Evolutionary conservation across 2,113 vertebrate genomes (phyloP), one percentile per base, ranked within the genome.

Genomic region (Irena cyanogastra): DNA sequence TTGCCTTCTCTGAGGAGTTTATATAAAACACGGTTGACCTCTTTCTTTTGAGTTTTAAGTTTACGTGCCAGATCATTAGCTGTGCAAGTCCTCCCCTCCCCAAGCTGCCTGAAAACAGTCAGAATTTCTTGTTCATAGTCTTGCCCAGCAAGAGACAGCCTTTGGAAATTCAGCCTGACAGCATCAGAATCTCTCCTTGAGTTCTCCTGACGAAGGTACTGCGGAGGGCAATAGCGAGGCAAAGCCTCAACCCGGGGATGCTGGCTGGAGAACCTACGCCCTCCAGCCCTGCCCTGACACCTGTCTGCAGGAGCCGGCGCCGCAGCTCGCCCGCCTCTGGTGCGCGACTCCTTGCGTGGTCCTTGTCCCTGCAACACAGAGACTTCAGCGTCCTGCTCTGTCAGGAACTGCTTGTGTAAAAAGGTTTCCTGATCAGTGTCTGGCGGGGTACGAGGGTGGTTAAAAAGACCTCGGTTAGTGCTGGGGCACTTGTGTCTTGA

Each of bases 1-100:
- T 94, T 97, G 4, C 98, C 97, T 16, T 72, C 95, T 4, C 6
- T 69, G 13, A 93, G 91, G 30, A 99, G 98, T 16, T 95, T 91
- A 69, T 99, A 99, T 4, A 99, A 89, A 13, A 95, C 42, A 7
- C 93, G 96, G 89, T 99, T 99, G 91, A 99, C 88, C 7, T 98
- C 92, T 15, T 98, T 99, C 94, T 99, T 99, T 4, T 96, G 97
- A 22, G 95, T 63, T 22, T 50, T 82, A 7, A 99, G 97, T 35
- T 92, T 97, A 53, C 27, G 96, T 17, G 97, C 95, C 37, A 99
- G 97, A 1, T 88, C 63, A 72, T 65, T 97, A 5, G 98, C 98
- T 0, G 98, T 97, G n/a, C 97, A 39, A 4, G 90, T 87, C 81
- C 97, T 93, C 45, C 89, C 96, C 23, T 97, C 94, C 13, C 77